Conservation (phyloP, 2,113 vertebrate genomes). For the Morone chrysops region DNA sequence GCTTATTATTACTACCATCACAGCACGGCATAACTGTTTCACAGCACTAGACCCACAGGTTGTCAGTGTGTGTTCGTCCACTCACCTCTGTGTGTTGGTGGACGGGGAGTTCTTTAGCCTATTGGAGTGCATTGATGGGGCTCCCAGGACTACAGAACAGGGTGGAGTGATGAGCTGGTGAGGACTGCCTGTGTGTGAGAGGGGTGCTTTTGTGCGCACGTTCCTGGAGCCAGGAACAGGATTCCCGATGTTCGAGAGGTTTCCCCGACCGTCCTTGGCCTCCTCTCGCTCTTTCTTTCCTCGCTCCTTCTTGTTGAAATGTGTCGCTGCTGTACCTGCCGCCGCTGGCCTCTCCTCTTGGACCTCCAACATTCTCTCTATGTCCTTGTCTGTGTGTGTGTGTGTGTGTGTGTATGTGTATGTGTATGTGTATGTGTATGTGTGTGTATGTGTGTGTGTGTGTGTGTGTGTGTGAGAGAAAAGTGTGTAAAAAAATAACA, state of each 20-base stretch:
- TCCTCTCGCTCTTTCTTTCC: conserved; percentile 83
- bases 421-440: conserved; percentile 22
- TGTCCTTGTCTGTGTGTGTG: conserved; percentile 71
- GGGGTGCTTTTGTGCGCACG: conserved; percentile 77
- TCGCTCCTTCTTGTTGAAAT: conserved; percentile 83
- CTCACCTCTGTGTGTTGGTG: conserved; percentile 84
- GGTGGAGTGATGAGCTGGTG: conserved; percentile 83
- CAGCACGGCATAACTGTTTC: neutral
- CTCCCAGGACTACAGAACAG: conserved; percentile 83
- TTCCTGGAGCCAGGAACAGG: conserved; percentile 76
- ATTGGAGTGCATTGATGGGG: conserved; percentile 84
- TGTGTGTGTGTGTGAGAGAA: conserved; percentile 24
- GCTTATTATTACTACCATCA: conserved; percentile 1
- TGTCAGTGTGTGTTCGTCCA: neutral
- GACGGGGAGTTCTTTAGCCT: conserved; percentile 84
- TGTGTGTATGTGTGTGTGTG: conserved; percentile 34
- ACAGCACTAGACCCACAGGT: neutral
- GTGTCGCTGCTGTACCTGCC: conserved; percentile 83
- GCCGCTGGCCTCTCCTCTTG: conserved; percentile 84
- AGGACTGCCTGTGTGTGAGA: conserved; percentile 79
- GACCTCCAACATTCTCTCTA: conserved; percentile 84
- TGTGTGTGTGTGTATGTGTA: conserved; percentile 18
- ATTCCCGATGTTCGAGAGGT: conserved; percentile 78
- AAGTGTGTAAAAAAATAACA: conserved; percentile 70
- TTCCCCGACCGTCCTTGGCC: conserved; percentile 79